Evolutionary conservation across 35 echinoderm and acorn worm genomes (phyloP), one percentile per base, ranked within the genome.

Genomic region (Holothuria glaberrima): DNA sequence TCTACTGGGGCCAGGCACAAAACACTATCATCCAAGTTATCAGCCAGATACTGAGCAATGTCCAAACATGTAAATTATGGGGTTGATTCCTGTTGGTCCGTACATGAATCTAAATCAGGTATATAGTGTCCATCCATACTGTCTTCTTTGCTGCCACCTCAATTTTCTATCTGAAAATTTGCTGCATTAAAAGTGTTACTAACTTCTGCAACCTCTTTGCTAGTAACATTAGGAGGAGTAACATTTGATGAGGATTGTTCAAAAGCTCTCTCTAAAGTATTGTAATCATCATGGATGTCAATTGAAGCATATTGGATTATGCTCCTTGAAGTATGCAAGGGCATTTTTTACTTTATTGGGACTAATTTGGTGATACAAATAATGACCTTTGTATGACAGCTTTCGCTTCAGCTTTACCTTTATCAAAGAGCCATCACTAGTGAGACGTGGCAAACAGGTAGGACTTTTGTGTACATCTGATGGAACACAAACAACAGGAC

Each of bases 401-500:
- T 91, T 90, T 67, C 88, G 35, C 41, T 94, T 94, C 41, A 94
- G 62, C 61, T 94, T 94, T 0, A 94, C 83, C 30, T 52, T 60
- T 68, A 94, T 94, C 25, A 94, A 12, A 24, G 67, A 22, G 56
- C 91, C 73, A 26, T 91, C 93, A 52, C 35, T 69, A 36, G 35
- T 48, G 25, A 68, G 34, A 50, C 93, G 44, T 17, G 93, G 93
- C 22, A 91, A 63, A 14, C 27, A 45, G n/a, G 82, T 65, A 59
- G 89, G 67, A 52, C 75, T 90, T 75, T 94, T 58, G 19, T 29
- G 17, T 33, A 75, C 81, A 59, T 93, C 89, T 52, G 92, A 93
- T 75, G 92, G 92, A 30, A 93, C 92, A 90, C 92, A 94, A 66
- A 90, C 76, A 85, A 71, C 63, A 32, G 92, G 92, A 32, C 92